These are phyloP conservation scores for Dolichopus griseipennis DNA, from an alignment of 2,888 invertebrate genomes.

Conservation along the genomic window DNA sequence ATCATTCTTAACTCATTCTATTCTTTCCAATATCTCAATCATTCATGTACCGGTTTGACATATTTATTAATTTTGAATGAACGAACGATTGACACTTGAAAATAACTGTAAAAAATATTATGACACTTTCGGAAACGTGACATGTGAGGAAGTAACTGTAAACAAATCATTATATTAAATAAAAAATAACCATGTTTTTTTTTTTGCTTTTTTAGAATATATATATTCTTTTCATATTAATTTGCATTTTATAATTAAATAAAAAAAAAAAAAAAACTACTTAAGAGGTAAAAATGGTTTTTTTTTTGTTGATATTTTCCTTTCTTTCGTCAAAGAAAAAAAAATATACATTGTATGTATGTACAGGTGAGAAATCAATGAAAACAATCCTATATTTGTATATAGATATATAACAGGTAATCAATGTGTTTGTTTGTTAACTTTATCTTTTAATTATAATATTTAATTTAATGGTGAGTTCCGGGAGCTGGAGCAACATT, in stretches of 20 bases:
- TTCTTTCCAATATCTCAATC: too few species aligned
- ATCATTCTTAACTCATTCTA: too few species aligned
- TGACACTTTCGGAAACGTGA: too few species aligned
- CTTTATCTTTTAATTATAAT: not conserved
- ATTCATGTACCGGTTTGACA: too few species aligned
- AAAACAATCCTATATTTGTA: not conserved
- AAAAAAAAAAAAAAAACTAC: not conserved
- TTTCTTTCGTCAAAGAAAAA: not conserved
- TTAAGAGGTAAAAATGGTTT: constrained; percentile 1
- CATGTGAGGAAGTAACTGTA: too few species aligned
- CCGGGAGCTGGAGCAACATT: constrained; percentile 46
- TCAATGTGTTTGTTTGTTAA: not conserved
- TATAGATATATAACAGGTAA: not conserved
- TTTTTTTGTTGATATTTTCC: not conserved
- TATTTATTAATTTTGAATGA: too few species aligned
- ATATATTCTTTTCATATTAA: not conserved
- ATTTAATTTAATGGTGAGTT: constrained; percentile 28
- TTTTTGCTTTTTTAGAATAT: not conserved
- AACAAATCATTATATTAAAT: too few species aligned
- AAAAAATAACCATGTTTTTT: too few species aligned
- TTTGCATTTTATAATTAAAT: not conserved
- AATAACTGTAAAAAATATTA: too few species aligned
- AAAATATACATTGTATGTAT: not conserved
- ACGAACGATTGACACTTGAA: too few species aligned
- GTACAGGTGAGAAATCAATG: constrained; percentile 1